Evolutionary conservation across 2,888 invertebrate species (phyloP).

Genomic region (Microdon myrmicae): DNA sequence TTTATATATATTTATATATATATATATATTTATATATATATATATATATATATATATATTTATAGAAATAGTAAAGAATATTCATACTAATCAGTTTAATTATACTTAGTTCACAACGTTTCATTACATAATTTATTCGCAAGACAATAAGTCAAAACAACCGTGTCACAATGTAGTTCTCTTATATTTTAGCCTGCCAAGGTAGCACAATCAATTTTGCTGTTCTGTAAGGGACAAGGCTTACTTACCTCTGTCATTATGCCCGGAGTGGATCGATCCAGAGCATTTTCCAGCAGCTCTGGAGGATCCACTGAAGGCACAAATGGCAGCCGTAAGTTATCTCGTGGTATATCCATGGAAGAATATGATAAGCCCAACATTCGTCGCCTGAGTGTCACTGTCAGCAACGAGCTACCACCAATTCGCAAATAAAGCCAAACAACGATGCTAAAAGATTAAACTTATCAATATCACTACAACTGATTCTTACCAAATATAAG

Average conservation of each 20-base stretch:
- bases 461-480: slow-evolving; percentile 38
- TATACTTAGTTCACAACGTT: too few relatives aligned
- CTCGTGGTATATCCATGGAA: slow-evolving; percentile 80
- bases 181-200: slow-evolving; percentile 78
- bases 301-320: slow-evolving; percentile 68
- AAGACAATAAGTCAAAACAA: too few relatives aligned
- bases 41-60: too few relatives aligned
- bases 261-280: slow-evolving; percentile 80
- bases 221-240: slow-evolving; percentile 91
- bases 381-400: slow-evolving; percentile 76
- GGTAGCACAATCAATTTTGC: slow-evolving; percentile 84
- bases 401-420: slow-evolving; percentile 69
- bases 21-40: too few relatives aligned
- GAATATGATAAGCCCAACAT: slow-evolving; percentile 85
- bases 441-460: slow-evolving; percentile 39
- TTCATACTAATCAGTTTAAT: too few relatives aligned
- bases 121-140: too few relatives aligned
- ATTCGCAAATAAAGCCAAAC: slow-evolving; percentile 68
- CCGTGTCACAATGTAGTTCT: too few relatives aligned
- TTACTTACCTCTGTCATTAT: slow-evolving; percentile 82
- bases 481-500: slow-evolving; percentile 35
- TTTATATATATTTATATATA: too few relatives aligned
- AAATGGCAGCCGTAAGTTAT: slow-evolving; percentile 67
- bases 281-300: slow-evolving; percentile 70
- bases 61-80: too few relatives aligned